Evolutionary conservation across 2,888 invertebrate genomes (phyloP), one percentile per base, ranked within the genome.

Genomic region (Xestia xanthographa): DNA sequence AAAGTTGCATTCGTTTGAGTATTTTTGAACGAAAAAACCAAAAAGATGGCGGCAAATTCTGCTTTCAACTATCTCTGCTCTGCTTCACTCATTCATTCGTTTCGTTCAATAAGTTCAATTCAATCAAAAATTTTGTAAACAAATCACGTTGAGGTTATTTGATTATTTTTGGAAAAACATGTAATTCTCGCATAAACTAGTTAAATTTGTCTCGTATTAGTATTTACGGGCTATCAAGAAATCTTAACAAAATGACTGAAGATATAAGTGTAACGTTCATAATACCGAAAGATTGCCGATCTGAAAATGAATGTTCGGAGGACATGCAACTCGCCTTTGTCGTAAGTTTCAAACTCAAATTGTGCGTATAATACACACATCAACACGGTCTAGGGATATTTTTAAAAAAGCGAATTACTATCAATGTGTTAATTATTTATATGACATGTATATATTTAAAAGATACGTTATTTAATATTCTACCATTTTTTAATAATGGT

Each of bases 311-410:
- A 68, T 97, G 97, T 84, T 94, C 96, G 0, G 97, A 97, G 81
- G 96, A 97, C 79, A 97, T 97, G 97, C 96, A 96, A 91, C 93
- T 97, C 79, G 97, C 97, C 6, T 97, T 95, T 90, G 94, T 97
- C 85, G 97, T 97, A 93, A 94, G 95, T 82, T 72, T 38, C 2
- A 75, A 45, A 34, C 58, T 38, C 41, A 26, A 26, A 50, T 34
- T 63, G 17, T 26, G 6, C 11, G n/a, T n/a, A n/a, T n/a, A n/a
- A n/a, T n/a, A n/a, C n/a, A n/a, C n/a, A n/a, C n/a, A n/a, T n/a
- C n/a, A n/a, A n/a, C n/a, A n/a, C n/a, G n/a, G n/a, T n/a, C n/a
- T n/a, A n/a, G n/a, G n/a, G n/a, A n/a, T n/a, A n/a, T n/a, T n/a
- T n/a, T n/a, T n/a, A n/a, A n/a, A n/a, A n/a, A n/a, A n/a, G n/a